phyloP scores from a whole-genome alignment of 2,888 invertebrate genomes.

The Ectemnius continuus region DNA sequence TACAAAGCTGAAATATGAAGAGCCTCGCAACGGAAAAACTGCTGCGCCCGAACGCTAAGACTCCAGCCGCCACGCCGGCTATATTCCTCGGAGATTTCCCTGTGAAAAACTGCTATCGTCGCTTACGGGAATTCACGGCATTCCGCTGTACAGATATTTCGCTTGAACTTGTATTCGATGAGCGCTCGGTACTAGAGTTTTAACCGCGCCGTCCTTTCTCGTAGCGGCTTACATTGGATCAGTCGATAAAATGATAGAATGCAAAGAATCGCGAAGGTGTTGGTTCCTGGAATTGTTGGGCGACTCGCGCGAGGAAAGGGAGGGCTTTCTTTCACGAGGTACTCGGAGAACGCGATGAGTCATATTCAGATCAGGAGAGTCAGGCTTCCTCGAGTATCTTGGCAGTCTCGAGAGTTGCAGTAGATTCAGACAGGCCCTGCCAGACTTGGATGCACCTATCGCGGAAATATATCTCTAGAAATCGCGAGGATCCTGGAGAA shows the following conservation, averaged over 20 bases:
- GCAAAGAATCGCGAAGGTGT: too few species aligned
- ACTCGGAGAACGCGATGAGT: constrained; percentile 2
- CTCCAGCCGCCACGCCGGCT: neutral
- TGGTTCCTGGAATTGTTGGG: too few species aligned
- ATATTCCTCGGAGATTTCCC: neutral
- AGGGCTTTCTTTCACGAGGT: too few species aligned
- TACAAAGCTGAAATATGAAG: constrained; percentile 41
- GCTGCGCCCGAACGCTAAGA: constrained; percentile 26
- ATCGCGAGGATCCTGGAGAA: neutral
- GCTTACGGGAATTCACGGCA: neutral
- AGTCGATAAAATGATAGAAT: too few species aligned
- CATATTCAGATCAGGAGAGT: neutral
- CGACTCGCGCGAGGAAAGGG: too few species aligned
- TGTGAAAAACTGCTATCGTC: constrained; percentile 9
- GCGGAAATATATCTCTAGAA: neutral
- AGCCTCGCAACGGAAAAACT: constrained; percentile 33
- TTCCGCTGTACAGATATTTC: constrained; percentile 9
- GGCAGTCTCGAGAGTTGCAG: too few species aligned
- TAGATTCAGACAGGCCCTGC: too few species aligned
- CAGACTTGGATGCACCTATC: too few species aligned
- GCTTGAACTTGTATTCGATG: constrained; percentile 40
- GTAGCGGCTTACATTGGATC: neutral
- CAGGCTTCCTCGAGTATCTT: too few species aligned
- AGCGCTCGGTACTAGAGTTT: constrained; percentile 53
- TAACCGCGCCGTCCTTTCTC: constrained; percentile 42